Base-by-base conservation (phyloP, 2,113 vertebrate genomes). In the Pterocles gutturalis region DNA sequence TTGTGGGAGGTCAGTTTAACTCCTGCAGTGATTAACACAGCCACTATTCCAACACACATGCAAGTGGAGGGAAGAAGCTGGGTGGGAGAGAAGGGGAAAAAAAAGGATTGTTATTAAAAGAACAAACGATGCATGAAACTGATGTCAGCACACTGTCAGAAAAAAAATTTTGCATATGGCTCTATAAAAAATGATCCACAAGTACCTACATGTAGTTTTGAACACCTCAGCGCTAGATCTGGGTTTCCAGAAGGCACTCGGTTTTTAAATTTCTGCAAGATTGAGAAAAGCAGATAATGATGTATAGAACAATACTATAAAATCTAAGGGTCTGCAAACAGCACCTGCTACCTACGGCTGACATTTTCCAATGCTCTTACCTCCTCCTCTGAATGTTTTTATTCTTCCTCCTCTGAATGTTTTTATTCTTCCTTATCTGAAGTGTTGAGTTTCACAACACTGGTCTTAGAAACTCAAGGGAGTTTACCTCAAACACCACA, bases 41-140 rank as follows among this genome's bases (percentile, higher is more conserved):
- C 94, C 97, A 96, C 98, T 95, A 65, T 93, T 91, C 90, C 94
- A 24, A 58, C 0, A 2, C 55, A 76, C 85, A 38, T 55, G 55
- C 55, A 90, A 77, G 82, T 8, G 10, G 33, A 53, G 43, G 28
- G 60, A 80, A 85, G 83, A 69, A 66, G 34, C 97, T 97, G 53
- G 31, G 18, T 41, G 34, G 77, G 20, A 75, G 24, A 51, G 14
- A 15, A 41, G 41, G 41, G 13, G 13, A 70, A 60, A 79, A 33
- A 36, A 80, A 76, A 11, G 2, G 2, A 4, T 4, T 80, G 17
- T 73, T 88, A 92, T 33, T 84, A 41, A 67, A 87, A 48, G 16
- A 79, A 71, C 3, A 81, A 90, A 70, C 24, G 7, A 76, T 26
- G 38, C 21, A 61, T 3, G 12, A 64, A 83, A 83, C 31, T 36